These are phyloP conservation scores for Schizopygopsis pylzovi DNA, from an alignment of 2,797 vertebrate species.

Conservation along the genomic window DNA sequence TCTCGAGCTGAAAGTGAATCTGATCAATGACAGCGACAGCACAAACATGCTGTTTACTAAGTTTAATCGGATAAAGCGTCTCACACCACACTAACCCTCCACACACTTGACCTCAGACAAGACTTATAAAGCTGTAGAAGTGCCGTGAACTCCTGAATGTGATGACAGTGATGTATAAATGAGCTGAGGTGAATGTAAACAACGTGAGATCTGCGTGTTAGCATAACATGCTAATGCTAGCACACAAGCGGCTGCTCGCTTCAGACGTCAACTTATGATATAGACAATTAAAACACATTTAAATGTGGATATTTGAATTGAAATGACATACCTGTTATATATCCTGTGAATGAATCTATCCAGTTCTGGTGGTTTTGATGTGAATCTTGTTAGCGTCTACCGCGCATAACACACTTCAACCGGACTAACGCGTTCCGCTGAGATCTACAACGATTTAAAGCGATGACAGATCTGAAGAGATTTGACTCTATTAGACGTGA, in stretches of 20 bases:
- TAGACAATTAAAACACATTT: background rate
- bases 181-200: slow-evolving; percentile 15
- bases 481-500: background rate
- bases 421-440: background rate
- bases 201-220: slow-evolving; percentile 12
- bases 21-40: background rate
- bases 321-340: background rate
- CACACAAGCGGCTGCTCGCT: background rate
- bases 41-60: background rate
- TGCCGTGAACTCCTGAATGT: background rate
- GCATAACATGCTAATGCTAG: slow-evolving; percentile 15
- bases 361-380: background rate
- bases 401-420: background rate
- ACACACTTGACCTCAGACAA: background rate
- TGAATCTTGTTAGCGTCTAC: background rate
- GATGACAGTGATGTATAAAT: background rate
- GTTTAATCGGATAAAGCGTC: background rate
- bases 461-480: too few relatives aligned
- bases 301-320: background rate
- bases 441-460: background rate
- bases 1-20: too few relatives aligned
- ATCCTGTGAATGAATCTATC: background rate
- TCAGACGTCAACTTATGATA: background rate
- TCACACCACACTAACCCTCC: background rate
- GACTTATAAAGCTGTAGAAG: background rate